Evolutionary conservation across 2,113 vertebrate species (phyloP).

Genomic region (Promerops cafer): DNA sequence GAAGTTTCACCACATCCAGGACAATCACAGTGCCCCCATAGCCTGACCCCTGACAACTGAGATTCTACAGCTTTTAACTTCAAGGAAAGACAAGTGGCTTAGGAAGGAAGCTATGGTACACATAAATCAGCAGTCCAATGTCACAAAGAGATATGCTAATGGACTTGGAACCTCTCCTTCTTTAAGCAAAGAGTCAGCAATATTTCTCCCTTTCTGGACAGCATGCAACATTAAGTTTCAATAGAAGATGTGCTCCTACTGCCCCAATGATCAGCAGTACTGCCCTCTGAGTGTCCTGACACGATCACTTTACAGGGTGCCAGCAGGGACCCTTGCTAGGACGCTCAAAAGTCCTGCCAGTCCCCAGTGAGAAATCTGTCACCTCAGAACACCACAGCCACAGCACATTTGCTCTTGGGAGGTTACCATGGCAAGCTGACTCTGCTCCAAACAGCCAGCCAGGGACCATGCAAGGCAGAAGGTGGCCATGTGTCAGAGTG

Average conservation of each 20-base stretch:
- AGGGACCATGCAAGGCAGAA: background rate
- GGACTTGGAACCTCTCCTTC: background rate
- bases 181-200: background rate
- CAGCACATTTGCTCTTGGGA: background rate
- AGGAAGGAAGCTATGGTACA: background rate
- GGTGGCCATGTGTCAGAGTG: background rate
- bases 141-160: background rate
- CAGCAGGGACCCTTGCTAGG: background rate
- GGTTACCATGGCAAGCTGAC: background rate
- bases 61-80: background rate
- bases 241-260: background rate
- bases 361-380: background rate
- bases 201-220: background rate
- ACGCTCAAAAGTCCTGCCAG: background rate
- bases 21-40: background rate
- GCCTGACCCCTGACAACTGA: background rate
- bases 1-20: background rate
- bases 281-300: background rate
- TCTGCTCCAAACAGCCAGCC: background rate
- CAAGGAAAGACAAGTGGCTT: background rate
- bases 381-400: background rate
- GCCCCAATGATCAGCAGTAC: background rate
- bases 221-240: background rate
- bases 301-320: background rate
- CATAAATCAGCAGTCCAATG: background rate